A percentile compares a stretch with the other conserved stretches of the same genome.
These are phyloP conservation scores for Cinclus mexicanus DNA, from an alignment of 2,113 vertebrate genomes.

Conservation along the genomic window DNA sequence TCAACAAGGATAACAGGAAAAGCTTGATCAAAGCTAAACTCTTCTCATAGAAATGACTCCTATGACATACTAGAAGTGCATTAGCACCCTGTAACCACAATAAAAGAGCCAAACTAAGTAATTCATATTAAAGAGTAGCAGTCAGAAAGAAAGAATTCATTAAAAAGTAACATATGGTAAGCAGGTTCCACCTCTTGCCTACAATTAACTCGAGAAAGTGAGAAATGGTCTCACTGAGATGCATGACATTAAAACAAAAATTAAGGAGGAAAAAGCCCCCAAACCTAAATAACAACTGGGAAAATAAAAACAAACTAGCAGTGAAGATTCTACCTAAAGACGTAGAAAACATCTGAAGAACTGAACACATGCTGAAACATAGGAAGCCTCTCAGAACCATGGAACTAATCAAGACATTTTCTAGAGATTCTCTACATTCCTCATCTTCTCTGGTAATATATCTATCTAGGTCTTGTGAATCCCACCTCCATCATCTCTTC, in stretches of 20 bases:
- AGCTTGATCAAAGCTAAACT: slow-evolving; percentile 34
- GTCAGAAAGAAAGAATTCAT: slow-evolving; percentile 21
- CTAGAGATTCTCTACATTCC: not conserved
- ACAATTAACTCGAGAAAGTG: slow-evolving; percentile 10
- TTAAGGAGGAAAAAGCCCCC: not conserved
- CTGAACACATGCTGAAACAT: not conserved
- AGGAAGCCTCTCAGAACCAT: not conserved
- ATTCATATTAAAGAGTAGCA: not conserved
- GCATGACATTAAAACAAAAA: slow-evolving; percentile 43
- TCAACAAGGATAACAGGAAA: slow-evolving; percentile 52
- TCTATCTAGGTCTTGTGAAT: not conserved
- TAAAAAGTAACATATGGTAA: slow-evolving; percentile 40
- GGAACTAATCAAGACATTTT: not conserved
- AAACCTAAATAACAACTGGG: not conserved
- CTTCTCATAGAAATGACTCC: slow-evolving; percentile 20
- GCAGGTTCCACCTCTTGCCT: slow-evolving; percentile 2
- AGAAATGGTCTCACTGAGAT: slow-evolving; percentile 11
- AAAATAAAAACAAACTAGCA: not conserved
- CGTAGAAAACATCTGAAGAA: not conserved
- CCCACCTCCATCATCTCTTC: not conserved
- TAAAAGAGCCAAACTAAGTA: slow-evolving; percentile 40
- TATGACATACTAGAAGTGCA: slow-evolving; percentile 36
- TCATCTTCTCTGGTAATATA: not conserved
- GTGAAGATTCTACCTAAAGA: slow-evolving; percentile 27
- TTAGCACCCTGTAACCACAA: slow-evolving; percentile 46